These are phyloP conservation scores for Aphodius sticticus DNA, from an alignment of 2,888 invertebrate genomes.

Conservation along the genomic window DNA sequence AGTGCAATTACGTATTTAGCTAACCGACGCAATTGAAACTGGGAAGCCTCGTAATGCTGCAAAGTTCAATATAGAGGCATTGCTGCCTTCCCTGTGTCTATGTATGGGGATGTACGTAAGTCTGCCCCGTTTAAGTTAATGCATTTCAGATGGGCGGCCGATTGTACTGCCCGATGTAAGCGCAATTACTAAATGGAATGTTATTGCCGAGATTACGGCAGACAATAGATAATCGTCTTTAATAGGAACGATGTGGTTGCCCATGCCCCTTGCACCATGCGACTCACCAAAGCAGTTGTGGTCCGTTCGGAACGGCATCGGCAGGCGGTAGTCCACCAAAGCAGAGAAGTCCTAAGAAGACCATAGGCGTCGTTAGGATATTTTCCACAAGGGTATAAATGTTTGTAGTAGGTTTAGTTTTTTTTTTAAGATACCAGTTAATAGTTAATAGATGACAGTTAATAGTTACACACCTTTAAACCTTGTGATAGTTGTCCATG, in stretches of 20 bases:
- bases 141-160: neutral
- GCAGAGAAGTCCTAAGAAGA: neutral
- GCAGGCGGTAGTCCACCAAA: neutral
- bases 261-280: conserved; percentile 19
- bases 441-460: too few species aligned
- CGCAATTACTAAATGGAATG: conserved; percentile 40
- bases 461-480: too few species aligned
- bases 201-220: conserved; percentile 35
- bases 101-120: neutral
- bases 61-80: neutral
- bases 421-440: too few species aligned
- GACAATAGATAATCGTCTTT: conserved; percentile 38
- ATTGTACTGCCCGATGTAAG: conserved; percentile 19
- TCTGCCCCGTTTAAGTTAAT: neutral
- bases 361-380: neutral
- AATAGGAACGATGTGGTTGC: conserved; percentile 28
- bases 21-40: neutral
- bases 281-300: neutral
- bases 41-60: neutral
- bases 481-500: too few species aligned
- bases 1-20: neutral
- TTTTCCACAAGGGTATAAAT: neutral
- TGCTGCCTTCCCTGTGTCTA: neutral
- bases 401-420: too few species aligned
- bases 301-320: neutral